These are phyloP conservation scores for Cordilura impudica DNA, from an alignment of 2,888 invertebrate genomes.

Conservation along the genomic window DNA sequence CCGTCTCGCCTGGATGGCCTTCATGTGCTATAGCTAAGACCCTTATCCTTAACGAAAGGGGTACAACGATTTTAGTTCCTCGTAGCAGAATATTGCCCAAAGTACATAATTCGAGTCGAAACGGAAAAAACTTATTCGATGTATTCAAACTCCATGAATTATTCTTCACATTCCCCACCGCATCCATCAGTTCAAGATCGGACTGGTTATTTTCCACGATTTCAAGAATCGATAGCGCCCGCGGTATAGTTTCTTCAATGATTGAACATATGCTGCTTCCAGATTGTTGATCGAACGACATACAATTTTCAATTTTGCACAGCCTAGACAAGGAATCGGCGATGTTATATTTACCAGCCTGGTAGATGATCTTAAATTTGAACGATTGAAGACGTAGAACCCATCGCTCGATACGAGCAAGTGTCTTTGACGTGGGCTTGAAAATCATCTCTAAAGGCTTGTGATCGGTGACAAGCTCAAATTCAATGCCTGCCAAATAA, in stretches of 20 bases:
- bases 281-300: constrained; percentile 40
- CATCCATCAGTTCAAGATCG: constrained; percentile 19
- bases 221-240: constrained; percentile 14
- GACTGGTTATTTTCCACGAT: constrained; percentile 13
- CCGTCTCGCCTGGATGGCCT: constrained; percentile 23
- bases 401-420: constrained; percentile 53
- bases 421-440: constrained; percentile 54
- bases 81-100: constrained; percentile 44
- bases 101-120: constrained; percentile 44
- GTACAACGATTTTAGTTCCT: constrained; percentile 45
- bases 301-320: constrained; percentile 7
- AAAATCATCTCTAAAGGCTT: constrained; percentile 57
- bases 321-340: constrained; percentile 42
- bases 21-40: constrained; percentile 11
- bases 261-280: constrained; percentile 36
- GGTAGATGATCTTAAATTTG: constrained; percentile 37
- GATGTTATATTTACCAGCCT: constrained; percentile 47
- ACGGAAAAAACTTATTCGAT: constrained; percentile 18
- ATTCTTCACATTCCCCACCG: constrained; percentile 7
- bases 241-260: constrained; percentile 22
- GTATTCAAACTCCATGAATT: constrained; percentile 4
- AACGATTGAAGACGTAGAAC: too few species aligned
- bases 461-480: constrained; percentile 39
- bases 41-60: constrained; percentile 26
- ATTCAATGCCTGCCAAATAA: constrained; percentile 14